Evolutionary conservation across 2,113 vertebrate species (phyloP), one percentile per base, ranked within the genome.

Genomic region (Triplophysa dalaica): DNA sequence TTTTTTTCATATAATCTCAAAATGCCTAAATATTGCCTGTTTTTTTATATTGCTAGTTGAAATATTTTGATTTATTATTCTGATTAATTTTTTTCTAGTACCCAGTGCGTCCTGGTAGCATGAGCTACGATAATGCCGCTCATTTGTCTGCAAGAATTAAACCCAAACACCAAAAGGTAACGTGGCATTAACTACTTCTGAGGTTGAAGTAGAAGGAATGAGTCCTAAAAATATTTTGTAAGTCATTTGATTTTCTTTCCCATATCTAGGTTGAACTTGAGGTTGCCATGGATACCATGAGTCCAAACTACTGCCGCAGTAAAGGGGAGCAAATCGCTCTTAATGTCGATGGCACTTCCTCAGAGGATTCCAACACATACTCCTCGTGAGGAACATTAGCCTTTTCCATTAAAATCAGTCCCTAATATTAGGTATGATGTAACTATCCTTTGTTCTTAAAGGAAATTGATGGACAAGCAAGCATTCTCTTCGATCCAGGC

Each of bases 401-500:
- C 29, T 2, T 50, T 16, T 22, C 6, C 41, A 38, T 79, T 52
- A 14, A n/a, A 41, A 14, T 17, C 4, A 13, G 16, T 3, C 19
- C 16, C 52, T 50, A 4, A 10, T 48, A 3, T 64, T 38, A 14
- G 1, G 19, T 11, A 26, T 64, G 21, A 22, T 9, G 1, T 64
- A 3, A 4, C 0, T 60, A 2, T 52, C 10, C n/a, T 70, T 45
- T 67, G 56, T 45, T 38, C 56, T 83, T 87, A 0, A 86, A 99
- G 97, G 88, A 99, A 98, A 89, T 90, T 97, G 88, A 99, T 99
- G 98, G 97, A 99, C 90, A 98, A 97, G 70, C 97, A 99, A 84
- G 93, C 92, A 0, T 98, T 99, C 86, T 94, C 94, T 19, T 99
- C 98, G 77, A 97, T 97, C 0, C 98, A 98, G 88, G 95, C 96